Evolutionary conservation across 2,113 vertebrate genomes (phyloP), one percentile per base, ranked within the genome.

Genomic region (Lathamus discolor): DNA sequence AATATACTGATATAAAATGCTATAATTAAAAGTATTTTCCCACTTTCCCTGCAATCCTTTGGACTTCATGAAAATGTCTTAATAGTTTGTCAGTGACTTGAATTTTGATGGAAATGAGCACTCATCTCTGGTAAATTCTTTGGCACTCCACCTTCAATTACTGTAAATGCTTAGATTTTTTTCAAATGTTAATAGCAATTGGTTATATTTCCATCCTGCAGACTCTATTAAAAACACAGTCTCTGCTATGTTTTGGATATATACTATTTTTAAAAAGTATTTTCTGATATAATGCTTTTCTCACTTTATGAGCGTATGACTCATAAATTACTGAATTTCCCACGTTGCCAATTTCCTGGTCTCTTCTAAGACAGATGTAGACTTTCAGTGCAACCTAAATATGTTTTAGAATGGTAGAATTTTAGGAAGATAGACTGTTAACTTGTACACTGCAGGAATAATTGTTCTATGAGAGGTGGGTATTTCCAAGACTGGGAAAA

Each of bases 1-100:
- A 37, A 52, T 48, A 41, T 41, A 66, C 62, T n/a, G 75, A 72
- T 10, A 33, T 27, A 29, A 95, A 88, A 75, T 31, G 15, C 23
- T 88, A 19, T 78, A 90, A 92, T 95, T 95, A 92, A 81, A 94
- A 92, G 35, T 41, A n/a, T 51, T 61, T 52, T 76, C 79, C 9
- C 11, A 31, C 33, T 80, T 84, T 29, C 54, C 29, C 85, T 83
- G 23, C 17, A 67, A 25, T n/a, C 10, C 20, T 67, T 90, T 63
- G 67, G 24, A 35, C 49, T 83, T 68, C 17, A 27, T 31, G 55
- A 61, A 59, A 62, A 54, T 39, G 5, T 66, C 59, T 86, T 44
- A 49, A 9, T 48, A 41, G 12, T 70, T 93, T 82, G 54, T 41
- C 43, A 54, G 22, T 86, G 46, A 70, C 9, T 87, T 69, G 23